Conservation (phyloP, 2,888 invertebrate species). For the Hoplodrina blanda region DNA sequence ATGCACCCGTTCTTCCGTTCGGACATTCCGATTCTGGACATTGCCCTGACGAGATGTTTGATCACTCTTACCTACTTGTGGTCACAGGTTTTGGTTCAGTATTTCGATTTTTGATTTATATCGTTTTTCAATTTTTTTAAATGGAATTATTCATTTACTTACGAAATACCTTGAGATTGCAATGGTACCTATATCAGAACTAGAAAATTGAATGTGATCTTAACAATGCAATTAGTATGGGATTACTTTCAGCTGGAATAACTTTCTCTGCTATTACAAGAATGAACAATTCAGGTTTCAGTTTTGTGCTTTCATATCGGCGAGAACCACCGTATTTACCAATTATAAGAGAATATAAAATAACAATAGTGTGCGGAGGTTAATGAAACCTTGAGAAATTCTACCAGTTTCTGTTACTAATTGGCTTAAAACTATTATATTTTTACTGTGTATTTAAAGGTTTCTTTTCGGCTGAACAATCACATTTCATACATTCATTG, state of each 20-base stretch:
- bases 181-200: background rate
- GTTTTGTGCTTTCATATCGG: conserved; percentile 58
- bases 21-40: conserved; percentile 62
- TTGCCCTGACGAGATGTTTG: conserved; percentile 55
- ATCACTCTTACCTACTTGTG: conserved; percentile 36
- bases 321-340: conserved; percentile 65
- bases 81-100: conserved; percentile 19
- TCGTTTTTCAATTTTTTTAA: too few species aligned
- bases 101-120: background rate
- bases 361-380: conserved; percentile 67
- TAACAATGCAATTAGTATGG: conserved; percentile 6
- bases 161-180: background rate
- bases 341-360: conserved; percentile 67
- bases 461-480: conserved; percentile 29
- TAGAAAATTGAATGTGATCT: background rate
- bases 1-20: conserved; percentile 60
- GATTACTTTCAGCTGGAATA: conserved; percentile 29
- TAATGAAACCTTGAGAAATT: conserved; percentile 77
- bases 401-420: conserved; percentile 59
- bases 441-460: conserved; percentile 47
- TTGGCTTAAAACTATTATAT: conserved; percentile 50
- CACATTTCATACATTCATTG: conserved; percentile 6
- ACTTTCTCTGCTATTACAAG: conserved; percentile 36
- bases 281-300: conserved; percentile 52
- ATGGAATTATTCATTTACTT: background rate